Base-by-base conservation (phyloP, 2,888 invertebrate genomes). In the Apeira syringaria region DNA sequence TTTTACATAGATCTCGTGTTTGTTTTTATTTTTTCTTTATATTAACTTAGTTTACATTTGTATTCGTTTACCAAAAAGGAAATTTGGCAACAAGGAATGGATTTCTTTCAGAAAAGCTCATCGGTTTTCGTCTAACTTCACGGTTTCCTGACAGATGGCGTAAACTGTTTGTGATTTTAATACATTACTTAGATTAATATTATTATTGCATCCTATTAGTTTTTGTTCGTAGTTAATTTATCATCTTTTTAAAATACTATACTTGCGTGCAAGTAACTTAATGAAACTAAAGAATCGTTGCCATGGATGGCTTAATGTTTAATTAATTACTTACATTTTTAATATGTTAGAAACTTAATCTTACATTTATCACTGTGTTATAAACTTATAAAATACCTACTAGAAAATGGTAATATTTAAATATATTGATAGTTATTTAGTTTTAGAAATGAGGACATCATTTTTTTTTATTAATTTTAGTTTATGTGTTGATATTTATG, bases 141-240 rank as follows among this genome's bases (percentile, higher is more conserved):
- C 4, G 9, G 22, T 9, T 37, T 28, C 39, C 17, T 34, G 15
- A 31, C 28, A 44, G 7, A 27, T 27, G 31, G 17, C 15, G 27
- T 36, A 5, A 39, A 30, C 43, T 40, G 44, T 52, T 54, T 50
- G 56, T 54, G 50, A 57, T 57, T 54, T 44, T 33, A 41, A 44
- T 38, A 43, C 12, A 43, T 47, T 49, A 51, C 27, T 44, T 51
- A 49, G 41, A 39, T 28, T 20, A 20, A 20, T 20, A 3, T 15
- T 15, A 15, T 15, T 41, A 40, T 37, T 36, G 27, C 45, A 38
- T 50, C 48, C 48, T 55, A 50, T 39, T 52, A 52, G 47, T 11
- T 46, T 48, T 48, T 30, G 38, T 39, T 45, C 24, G 18, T 38
- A 39, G 32, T 27, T 38, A 29, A 38, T 37, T 44, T 29, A 31